Conservation (phyloP, 2,888 invertebrate species). For the Leucophenga montana region DNA sequence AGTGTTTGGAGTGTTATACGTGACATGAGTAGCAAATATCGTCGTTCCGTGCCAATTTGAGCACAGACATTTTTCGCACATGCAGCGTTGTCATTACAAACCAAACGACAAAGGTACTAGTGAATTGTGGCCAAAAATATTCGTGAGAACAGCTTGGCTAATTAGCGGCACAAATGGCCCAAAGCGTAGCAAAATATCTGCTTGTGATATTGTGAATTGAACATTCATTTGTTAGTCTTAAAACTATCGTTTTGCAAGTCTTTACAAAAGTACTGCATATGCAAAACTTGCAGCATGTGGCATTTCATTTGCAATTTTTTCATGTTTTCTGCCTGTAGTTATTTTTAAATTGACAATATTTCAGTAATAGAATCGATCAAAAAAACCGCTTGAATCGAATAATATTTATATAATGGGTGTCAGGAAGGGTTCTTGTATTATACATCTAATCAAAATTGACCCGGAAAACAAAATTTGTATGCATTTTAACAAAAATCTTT, state of each 20-base stretch:
- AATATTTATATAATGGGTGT: not conserved
- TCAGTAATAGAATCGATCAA: too few relatives aligned
- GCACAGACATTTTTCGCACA: too few relatives aligned
- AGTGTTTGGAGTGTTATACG: not conserved
- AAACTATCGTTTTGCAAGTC: not conserved
- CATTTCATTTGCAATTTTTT: not conserved
- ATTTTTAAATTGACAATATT: too few relatives aligned
- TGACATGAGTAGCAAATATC: conserved; percentile 19
- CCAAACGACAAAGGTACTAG: conserved; percentile 1
- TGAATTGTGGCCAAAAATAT: not conserved
- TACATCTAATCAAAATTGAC: too few relatives aligned
- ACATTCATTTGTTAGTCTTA: not conserved
- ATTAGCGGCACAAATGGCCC: conserved; percentile 21
- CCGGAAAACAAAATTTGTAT: too few relatives aligned
- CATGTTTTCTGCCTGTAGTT: too few relatives aligned
- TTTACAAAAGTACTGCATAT: not conserved
- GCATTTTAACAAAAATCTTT: too few relatives aligned
- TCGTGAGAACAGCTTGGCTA: conserved; percentile 25
- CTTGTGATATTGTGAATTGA: not conserved
- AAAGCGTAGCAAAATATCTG: conserved; percentile 11
- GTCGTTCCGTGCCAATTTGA: not conserved
- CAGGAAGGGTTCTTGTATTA: too few relatives aligned
- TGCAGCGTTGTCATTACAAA: not conserved
- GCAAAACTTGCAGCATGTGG: not conserved
- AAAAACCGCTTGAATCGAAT: too few relatives aligned